Evolutionary conservation across 2,797 vertebrate species (phyloP).

Genomic region (Peromyscus melanophrys): DNA sequence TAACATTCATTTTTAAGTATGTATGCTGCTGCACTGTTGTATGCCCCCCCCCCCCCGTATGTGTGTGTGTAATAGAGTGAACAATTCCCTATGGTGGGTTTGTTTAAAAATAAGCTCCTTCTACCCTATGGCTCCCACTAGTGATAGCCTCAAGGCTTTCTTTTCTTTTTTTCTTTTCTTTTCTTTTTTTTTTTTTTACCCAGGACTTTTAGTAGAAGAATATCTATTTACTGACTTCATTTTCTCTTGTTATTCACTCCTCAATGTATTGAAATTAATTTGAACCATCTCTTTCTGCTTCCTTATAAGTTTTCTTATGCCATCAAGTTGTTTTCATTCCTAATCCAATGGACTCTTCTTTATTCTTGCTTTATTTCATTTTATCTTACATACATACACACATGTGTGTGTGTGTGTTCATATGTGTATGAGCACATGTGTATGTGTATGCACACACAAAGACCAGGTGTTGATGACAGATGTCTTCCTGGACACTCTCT

Average conservation of each 20-base stretch:
- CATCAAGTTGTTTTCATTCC: neutral
- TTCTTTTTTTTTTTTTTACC: slow-evolving; percentile 29
- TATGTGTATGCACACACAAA: neutral
- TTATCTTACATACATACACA: neutral
- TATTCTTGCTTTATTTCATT: neutral
- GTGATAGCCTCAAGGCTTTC: neutral
- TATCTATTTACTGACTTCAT: slow-evolving; percentile 24
- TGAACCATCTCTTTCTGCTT: neutral
- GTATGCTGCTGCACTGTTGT: neutral
- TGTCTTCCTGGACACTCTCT: neutral
- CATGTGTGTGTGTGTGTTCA: neutral
- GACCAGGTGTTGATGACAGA: neutral
- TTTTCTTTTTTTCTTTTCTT: too few species aligned
- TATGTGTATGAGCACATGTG: neutral
- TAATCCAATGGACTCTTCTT: neutral
- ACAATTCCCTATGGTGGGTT: neutral
- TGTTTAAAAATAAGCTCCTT: slow-evolving; percentile 17
- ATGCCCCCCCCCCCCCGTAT: neutral
- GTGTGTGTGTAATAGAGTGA: neutral
- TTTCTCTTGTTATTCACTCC: neutral
- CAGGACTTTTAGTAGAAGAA: neutral
- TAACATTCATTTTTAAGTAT: neutral
- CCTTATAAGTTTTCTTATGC: neutral
- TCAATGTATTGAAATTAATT: neutral
- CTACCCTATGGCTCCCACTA: neutral